These are phyloP conservation scores for Neolamprologus variostigma DNA, from an alignment of 2,113 vertebrate genomes.

Conservation along the genomic window DNA sequence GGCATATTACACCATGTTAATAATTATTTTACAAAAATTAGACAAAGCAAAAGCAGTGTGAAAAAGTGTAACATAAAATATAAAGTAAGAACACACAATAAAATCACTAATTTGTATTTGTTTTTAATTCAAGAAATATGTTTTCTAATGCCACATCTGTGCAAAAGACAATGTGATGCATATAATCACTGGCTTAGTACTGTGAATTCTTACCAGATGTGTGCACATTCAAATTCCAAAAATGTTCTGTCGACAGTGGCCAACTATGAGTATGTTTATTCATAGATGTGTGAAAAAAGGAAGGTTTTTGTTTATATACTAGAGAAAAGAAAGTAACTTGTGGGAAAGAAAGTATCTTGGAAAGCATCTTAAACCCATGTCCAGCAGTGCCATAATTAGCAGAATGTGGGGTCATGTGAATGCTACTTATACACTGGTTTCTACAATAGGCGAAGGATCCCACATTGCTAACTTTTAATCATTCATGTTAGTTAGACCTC, in stretches of 20 bases:
- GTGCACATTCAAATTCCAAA: neutral
- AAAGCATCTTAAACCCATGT: neutral
- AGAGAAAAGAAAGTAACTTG: neutral
- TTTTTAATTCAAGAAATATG: neutral
- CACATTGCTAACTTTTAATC: neutral
- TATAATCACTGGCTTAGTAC: neutral
- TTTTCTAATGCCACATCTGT: neutral
- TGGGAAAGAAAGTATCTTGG: neutral
- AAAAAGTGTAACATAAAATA: neutral
- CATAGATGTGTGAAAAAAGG: neutral
- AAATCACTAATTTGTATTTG: neutral
- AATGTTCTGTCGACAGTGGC: neutral
- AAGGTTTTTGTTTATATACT: neutral
- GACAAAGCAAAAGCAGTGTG: neutral
- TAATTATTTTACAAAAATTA: neutral
- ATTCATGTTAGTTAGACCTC: neutral
- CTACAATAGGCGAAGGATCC: neutral
- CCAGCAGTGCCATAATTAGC: neutral
- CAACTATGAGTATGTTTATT: neutral
- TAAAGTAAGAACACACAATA: neutral
- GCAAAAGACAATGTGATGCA: neutral
- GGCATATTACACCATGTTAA: neutral
- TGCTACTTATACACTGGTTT: neutral
- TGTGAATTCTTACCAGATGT: neutral
- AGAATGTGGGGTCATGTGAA: neutral